These are phyloP conservation scores for Rhinoptilus africanus DNA, from an alignment of 2,113 vertebrate species.

Conservation along the genomic window DNA sequence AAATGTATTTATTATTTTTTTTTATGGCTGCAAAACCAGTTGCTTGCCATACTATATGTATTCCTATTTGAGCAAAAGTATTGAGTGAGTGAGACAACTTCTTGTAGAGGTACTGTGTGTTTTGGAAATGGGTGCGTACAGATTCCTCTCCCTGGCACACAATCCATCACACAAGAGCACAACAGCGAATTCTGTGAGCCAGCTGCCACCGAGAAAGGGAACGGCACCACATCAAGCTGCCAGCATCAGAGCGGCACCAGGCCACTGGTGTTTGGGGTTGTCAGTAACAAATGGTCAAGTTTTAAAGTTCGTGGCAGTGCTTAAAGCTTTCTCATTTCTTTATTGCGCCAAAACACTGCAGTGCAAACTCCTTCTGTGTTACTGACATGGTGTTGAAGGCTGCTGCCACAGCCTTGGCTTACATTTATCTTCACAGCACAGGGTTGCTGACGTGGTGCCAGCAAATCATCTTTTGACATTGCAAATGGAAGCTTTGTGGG, in stretches of 20 bases:
- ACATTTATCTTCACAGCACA: neutral
- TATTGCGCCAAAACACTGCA: neutral
- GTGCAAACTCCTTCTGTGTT: neutral
- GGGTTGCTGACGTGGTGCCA: neutral
- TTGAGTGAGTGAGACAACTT: neutral
- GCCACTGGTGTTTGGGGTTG: neutral
- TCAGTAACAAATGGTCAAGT: neutral
- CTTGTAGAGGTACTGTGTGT: neutral
- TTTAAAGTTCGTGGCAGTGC: neutral
- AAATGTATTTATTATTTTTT: neutral
- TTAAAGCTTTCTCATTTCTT: neutral
- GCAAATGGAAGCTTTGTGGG: neutral
- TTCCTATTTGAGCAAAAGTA: neutral
- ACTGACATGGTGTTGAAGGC: neutral
- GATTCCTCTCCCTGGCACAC: neutral
- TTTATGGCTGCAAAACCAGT: neutral
- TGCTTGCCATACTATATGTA: neutral
- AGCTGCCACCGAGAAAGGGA: neutral
- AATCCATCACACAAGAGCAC: neutral
- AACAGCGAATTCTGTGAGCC: neutral
- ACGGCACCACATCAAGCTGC: neutral
- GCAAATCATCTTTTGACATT: conserved; percentile 26
- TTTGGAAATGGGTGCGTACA: neutral
- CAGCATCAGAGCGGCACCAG: neutral
- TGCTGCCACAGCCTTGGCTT: neutral